phyloP scores from a whole-genome alignment of 2,888 invertebrate genomes.

The Drosophila fungiperda region DNA sequence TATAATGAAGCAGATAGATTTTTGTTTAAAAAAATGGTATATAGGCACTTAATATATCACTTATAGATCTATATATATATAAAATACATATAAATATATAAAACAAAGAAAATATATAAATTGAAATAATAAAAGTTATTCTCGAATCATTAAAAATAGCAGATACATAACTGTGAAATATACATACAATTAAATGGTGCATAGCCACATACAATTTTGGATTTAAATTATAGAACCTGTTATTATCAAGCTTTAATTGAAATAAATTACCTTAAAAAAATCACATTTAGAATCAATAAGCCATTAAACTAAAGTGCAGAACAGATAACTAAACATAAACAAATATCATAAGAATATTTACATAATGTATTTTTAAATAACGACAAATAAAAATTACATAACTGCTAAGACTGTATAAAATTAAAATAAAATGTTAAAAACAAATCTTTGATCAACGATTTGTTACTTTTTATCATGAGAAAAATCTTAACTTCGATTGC shows the following conservation, averaged over 20 bases:
- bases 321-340: neutral
- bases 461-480: conserved; percentile 19
- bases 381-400: neutral
- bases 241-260: neutral
- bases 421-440: neutral
- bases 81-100: accelerated
- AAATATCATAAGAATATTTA: neutral
- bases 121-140: too few species aligned
- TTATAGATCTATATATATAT: neutral
- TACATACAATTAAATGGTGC: too few species aligned
- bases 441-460: neutral
- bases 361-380: neutral
- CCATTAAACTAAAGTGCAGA: neutral
- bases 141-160: too few species aligned
- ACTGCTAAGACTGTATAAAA: neutral
- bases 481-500: neutral
- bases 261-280: neutral
- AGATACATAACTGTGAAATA: too few species aligned
- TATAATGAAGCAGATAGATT: neutral
- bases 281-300: neutral
- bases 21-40: neutral
- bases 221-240: too few species aligned
- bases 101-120: neutral
- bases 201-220: too few species aligned
- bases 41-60: neutral